A percentile compares a stretch with the other conserved stretches of the same genome.
Conservation (phyloP, 1,140 invertebrate species). For the Lethrus apterus region DNA sequence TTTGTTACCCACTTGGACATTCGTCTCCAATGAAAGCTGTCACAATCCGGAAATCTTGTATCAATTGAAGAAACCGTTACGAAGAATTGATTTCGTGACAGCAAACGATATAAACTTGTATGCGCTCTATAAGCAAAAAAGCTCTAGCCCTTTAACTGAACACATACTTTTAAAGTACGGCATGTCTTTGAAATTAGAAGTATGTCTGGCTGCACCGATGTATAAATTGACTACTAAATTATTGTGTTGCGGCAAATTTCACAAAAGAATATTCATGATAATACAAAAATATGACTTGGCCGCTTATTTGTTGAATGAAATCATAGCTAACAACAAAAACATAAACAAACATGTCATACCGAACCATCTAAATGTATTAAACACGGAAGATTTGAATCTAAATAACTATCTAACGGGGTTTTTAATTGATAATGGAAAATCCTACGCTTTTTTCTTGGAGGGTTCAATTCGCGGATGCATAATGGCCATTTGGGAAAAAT, state of each 20-base stretch:
- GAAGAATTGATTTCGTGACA: background rate
- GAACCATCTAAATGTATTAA: conserved; percentile 7
- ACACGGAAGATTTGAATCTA: conserved; percentile 5
- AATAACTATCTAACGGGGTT: conserved; percentile 18
- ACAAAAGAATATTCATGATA: conserved; percentile 6
- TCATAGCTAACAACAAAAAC: conserved; percentile 3
- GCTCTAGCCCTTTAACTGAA: background rate
- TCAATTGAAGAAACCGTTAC: background rate
- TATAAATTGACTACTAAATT: background rate
- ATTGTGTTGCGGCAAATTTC: background rate
- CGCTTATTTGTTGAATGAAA: background rate
- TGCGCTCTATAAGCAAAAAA: background rate
- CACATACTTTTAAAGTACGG: background rate
- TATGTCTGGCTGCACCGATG: conserved; percentile 9
- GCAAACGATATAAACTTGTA: conserved; percentile 13
- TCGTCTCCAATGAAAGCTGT: conserved; percentile 2
- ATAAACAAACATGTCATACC: background rate
- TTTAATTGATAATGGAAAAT: conserved; percentile 20
- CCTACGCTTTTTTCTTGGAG: conserved; percentile 23
- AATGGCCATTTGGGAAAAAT: conserved; percentile 15
- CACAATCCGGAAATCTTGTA: conserved; percentile 12
- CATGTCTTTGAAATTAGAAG: conserved; percentile 10
- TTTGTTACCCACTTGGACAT: conserved; percentile 21
- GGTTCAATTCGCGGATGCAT: conserved; percentile 19
- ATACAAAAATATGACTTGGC: background rate